Base-by-base conservation (phyloP, 2,797 vertebrate species). In the Sciaenops ocellatus region DNA sequence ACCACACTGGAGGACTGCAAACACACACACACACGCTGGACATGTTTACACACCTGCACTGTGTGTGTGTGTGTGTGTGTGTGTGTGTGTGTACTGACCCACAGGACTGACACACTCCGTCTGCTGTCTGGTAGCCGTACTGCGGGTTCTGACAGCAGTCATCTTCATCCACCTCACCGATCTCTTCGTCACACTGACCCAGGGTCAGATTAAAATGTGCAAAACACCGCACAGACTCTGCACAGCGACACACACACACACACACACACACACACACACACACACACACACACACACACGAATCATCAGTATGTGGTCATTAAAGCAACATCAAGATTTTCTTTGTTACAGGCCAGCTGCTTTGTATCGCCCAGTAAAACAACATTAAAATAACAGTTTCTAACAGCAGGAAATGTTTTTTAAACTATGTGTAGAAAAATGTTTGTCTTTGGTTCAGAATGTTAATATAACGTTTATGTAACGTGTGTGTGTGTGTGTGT, bases 81-180 rank as follows among this genome's bases (percentile, higher is more conserved):
- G 51, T 71, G 63, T 47, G 44, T 50, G 38, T 15, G 20, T 16
- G 3, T 2, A 89, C 91, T 81, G 55, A 93, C 92, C 92, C 89
- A 52, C 91, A 93, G 46, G 62, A 87, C 5, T 12, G 83, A 68
- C 87, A 90, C 16, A 1, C n/a, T 28, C 89, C 87, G 0, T 85
- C 76, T 42, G 34, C 1, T 10, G 9, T 38, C 73, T 60, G 22
- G 79, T 82, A 91, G 16, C 89, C 86, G 0, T 85, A 87, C 0
- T 80, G 17, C 20, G 57, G 7, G 59, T 93, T 93, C 67, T 86
- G 85, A 66, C 91, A 93, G 64, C 92, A 93, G 66, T 82, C 64
- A 0, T 92, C 89, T 64, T 71, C 6, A 0, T 90, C 73, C 54
- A 90, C 80, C 1, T 90, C 84, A 1, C 90, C 90, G 0, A 93